Evolutionary conservation across 2,797 vertebrate species (phyloP).

Genomic region (Pantherophis alleghaniensis): DNA sequence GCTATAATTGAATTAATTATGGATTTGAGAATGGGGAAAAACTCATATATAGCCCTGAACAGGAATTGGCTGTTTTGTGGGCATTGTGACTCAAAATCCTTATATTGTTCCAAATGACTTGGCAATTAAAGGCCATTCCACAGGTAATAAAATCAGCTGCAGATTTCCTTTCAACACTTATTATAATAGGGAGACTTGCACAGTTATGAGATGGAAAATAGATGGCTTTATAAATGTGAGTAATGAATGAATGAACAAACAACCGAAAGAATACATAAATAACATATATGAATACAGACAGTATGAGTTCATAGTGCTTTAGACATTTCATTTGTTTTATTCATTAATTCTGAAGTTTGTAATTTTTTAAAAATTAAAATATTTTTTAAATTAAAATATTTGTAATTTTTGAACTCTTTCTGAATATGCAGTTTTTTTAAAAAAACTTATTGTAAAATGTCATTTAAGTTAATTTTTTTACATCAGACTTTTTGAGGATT

Average conservation of each 20-base stretch:
- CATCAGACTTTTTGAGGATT: slow-evolving; percentile 11
- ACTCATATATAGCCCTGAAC: background rate
- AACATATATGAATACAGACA: background rate
- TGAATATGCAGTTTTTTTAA: slow-evolving; percentile 18
- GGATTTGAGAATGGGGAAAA: background rate
- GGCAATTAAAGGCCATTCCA: background rate
- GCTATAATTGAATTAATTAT: background rate
- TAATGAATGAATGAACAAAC: background rate
- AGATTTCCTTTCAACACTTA: background rate
- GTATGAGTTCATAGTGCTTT: background rate
- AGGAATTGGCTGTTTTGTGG: background rate
- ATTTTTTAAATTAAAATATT: background rate
- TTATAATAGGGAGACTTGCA: background rate
- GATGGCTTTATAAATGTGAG: background rate
- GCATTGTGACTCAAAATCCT: background rate
- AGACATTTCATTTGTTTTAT: background rate
- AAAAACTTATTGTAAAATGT: slow-evolving; percentile 7
- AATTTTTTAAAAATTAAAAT: too few relatives aligned
- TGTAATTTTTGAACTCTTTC: slow-evolving; percentile 34
- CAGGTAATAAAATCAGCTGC: background rate
- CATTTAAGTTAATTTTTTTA: slow-evolving; percentile 33
- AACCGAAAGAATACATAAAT: too few relatives aligned
- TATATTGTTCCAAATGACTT: background rate
- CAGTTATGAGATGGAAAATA: background rate
- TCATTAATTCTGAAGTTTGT: background rate